Conservation (phyloP, 2,113 vertebrate species). For the Dendrocopos noguchii region DNA sequence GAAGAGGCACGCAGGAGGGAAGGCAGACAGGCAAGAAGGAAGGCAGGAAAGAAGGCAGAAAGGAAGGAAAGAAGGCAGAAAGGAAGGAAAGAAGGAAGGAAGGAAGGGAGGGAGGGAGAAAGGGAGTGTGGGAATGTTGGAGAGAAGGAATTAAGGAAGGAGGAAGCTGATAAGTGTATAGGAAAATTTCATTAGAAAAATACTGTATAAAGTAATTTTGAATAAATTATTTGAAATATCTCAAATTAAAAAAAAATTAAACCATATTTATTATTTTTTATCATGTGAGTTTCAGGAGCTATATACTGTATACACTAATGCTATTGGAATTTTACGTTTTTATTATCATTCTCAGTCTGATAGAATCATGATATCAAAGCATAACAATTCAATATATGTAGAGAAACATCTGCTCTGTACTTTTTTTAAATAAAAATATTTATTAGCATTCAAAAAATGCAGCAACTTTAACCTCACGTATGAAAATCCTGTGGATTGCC, state of each 20-base stretch:
- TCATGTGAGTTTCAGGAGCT: background rate
- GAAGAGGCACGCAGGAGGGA: too few relatives aligned
- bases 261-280: fast-evolving
- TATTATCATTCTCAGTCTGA: background rate
- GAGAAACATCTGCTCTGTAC: background rate
- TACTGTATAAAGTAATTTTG: background rate
- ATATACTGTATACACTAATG: background rate
- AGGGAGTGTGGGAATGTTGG: too few relatives aligned
- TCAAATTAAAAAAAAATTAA: background rate
- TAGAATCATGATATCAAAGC: background rate
- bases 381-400: background rate
- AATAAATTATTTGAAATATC: background rate
- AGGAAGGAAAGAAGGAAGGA: too few relatives aligned
- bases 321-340: background rate
- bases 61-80: too few relatives aligned
- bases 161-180: background rate
- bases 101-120: too few relatives aligned
- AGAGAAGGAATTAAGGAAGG: too few relatives aligned
- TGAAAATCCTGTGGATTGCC: background rate
- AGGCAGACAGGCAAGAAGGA: too few relatives aligned
- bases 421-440: background rate
- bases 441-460: background rate
- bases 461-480: background rate
- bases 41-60: too few relatives aligned
- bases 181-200: background rate